Percentiles rank a stretch among this genome's conserved stretches.
These are phyloP conservation scores for Tichodroma muraria DNA, from an alignment of 2,113 vertebrate species.

Conservation along the genomic window DNA sequence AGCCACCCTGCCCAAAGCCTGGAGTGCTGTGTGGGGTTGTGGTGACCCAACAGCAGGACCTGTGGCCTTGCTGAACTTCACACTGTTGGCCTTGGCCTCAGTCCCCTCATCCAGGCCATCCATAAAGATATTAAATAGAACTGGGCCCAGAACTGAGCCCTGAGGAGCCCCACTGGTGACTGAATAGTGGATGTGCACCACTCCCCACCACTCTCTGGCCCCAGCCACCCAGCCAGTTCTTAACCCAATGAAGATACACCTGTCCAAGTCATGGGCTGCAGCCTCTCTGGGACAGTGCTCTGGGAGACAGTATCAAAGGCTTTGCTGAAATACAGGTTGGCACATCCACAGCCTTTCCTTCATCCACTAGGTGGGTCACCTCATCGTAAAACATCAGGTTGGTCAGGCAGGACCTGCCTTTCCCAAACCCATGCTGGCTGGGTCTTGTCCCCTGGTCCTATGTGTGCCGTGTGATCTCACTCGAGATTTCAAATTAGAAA, in stretches of 20 bases:
- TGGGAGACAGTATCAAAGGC: neutral
- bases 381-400: neutral
- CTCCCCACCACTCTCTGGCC: neutral
- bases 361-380: neutral
- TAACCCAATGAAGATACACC: accelerated
- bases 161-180: neutral
- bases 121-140: neutral
- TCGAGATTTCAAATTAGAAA: neutral
- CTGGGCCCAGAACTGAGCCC: neutral
- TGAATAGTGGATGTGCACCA: neutral
- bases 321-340: neutral
- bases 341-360: neutral
- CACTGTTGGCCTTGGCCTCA: neutral
- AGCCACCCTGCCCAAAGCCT: neutral
- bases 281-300: neutral
- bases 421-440: neutral
- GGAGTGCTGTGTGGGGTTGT: neutral
- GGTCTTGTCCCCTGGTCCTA: neutral
- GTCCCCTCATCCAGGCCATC: neutral
- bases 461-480: neutral
- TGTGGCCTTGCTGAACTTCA: neutral
- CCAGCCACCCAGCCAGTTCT: neutral
- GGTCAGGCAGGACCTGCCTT: neutral
- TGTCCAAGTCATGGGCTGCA: neutral
- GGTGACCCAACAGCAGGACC: neutral